Evolutionary conservation across 2,113 vertebrate species (phyloP), one percentile per base, ranked within the genome.

Genomic region (Semnopithecus entellus): DNA sequence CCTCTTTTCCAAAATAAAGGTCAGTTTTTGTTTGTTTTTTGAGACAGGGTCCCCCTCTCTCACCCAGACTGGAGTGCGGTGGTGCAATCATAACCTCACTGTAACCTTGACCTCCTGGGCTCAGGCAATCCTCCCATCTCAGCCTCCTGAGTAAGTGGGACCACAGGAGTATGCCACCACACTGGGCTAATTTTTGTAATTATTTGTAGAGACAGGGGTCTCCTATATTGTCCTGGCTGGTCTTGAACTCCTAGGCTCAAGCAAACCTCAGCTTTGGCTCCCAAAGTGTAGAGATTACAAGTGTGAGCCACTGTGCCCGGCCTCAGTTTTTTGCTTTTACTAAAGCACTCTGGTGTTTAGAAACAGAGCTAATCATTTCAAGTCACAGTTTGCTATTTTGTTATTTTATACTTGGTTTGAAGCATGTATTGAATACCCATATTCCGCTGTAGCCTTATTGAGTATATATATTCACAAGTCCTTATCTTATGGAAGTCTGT

Each of bases 1-100:
- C 52, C 23, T 89, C 32, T 94, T 79, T 97, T 97, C 50, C 32
- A 61, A 95, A 94, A 73, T 91, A 83, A 94, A 94, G 45, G 35
- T 79, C 30, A 80, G 16, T 70, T 30, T 43, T 72, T 57, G 8
- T 68, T 66, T 66, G 32, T 35, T 68, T 68, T 68, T 68, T 68
- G 32, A 35, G 66, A 17, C 1, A 6, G 66, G 66, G 66, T 68
- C 32, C 6, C 32, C 14, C 32, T 68, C 64, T 68, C 13, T 68
- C 30, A 3, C 66, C 66, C 32, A 64, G 61, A 27, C 12, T 30
- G 61, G 66, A 35, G 32, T 68, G 14, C 32, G 17, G 32, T 35
- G 66, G 14, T 35, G 7, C 66, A 68, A 17, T 68, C 66, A 68
- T 35, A 35, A 16, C 14, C 14, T 68, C 32, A 68, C 32, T 8